Evolutionary conservation across 1,140 invertebrate genomes (phyloP).

Genomic region (roundworm (Caenorhabditis elegans)): WBcel235 BX284603.4:4497501-4498000

Average conservation of each 20-base stretch:
- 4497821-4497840: neutral
- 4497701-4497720: too few relatives aligned
- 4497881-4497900: neutral
- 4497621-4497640: neutral
- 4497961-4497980: conserved; percentile 11
- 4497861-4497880: neutral
- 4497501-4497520: neutral
- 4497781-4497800: neutral
- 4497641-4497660: too few relatives aligned
- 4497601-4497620: neutral
- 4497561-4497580: neutral
- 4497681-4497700: too few relatives aligned
- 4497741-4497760: too few relatives aligned
- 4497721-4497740: too few relatives aligned
- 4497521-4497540: too few relatives aligned
- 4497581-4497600: too few relatives aligned
- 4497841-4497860: conserved; percentile 8
- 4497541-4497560: too few relatives aligned
- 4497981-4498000: neutral
- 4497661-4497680: too few relatives aligned
- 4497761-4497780: too few relatives aligned
- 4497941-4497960: conserved; percentile 26
- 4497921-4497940: conserved; percentile 16
- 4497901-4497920: neutral
- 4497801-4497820: conserved; percentile 6